Conservation (phyloP, 64 coral and sea anemone species). For the Dendronephthya gigantea region DNA sequence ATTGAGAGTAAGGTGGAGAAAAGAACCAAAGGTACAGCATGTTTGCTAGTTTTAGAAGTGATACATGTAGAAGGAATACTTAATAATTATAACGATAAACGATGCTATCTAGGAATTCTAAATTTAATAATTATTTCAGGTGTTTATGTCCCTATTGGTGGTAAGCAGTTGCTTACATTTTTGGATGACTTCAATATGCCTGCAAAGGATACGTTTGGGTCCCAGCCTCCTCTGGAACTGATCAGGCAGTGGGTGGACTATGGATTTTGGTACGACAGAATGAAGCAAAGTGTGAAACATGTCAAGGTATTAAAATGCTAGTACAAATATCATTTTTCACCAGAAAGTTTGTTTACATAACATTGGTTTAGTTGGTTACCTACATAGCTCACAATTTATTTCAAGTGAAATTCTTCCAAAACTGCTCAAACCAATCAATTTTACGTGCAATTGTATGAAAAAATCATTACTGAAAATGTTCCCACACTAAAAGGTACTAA, state of each 20-base stretch:
- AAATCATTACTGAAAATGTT: no score
- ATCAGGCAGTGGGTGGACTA: constrained; percentile 93
- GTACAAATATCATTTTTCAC: neutral
- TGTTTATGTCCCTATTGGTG: constrained; percentile 91
- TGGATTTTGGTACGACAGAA: constrained; percentile 95
- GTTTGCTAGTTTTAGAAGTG: no score
- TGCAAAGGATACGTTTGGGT: constrained; percentile 98
- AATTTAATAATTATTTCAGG: constrained; percentile 29
- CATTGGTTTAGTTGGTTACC: no score
- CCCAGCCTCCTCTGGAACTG: constrained; percentile 85
- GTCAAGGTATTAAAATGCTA: constrained; percentile 49
- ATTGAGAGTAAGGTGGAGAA: constrained; percentile 97
- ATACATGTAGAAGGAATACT: no score
- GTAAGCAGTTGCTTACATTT: constrained; percentile 89
- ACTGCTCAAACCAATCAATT: no score
- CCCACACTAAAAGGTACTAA: neutral
- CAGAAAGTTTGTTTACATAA: neutral
- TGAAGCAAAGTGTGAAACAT: constrained; percentile 90
- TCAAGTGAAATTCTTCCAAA: no score
- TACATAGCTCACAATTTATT: no score
- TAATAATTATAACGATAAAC: no score
- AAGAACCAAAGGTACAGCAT: constrained; percentile 87
- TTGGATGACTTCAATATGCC: constrained; percentile 99
- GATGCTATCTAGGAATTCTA: no score
- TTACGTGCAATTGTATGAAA: no score